phyloP scores from a whole-genome alignment of 2,113 vertebrate species.

The Smithornis capensis region DNA sequence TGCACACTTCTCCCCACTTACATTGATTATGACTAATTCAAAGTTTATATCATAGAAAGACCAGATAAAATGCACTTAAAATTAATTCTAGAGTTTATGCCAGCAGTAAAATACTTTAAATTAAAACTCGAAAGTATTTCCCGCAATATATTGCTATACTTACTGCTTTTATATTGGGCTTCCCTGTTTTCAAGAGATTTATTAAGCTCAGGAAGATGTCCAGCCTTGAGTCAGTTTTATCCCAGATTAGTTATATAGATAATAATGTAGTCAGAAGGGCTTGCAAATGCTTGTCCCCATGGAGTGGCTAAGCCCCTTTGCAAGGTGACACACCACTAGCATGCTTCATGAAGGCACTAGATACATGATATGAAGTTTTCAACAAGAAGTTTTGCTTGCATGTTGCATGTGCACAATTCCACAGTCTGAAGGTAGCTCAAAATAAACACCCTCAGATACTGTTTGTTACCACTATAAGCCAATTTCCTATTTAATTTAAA shows the following conservation, averaged over 20 bases:
- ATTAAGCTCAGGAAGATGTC: background rate
- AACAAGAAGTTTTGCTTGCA: background rate
- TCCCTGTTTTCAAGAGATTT: background rate
- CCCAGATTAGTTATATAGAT: background rate
- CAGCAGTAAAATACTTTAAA: slow-evolving; percentile 10
- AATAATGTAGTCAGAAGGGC: background rate
- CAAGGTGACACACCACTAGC: background rate
- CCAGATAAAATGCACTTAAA: slow-evolving; percentile 7
- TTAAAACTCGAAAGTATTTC: background rate
- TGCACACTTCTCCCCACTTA: background rate
- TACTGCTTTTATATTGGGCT: background rate
- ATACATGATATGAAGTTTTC: background rate
- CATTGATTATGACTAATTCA: slow-evolving; percentile 3
- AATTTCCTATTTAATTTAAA: slow-evolving; percentile 46
- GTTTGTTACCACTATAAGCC: background rate
- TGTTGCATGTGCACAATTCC: background rate
- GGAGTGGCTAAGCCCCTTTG: background rate
- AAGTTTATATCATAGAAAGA: background rate
- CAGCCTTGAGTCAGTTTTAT: background rate
- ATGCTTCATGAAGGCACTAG: background rate
- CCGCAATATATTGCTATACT: background rate
- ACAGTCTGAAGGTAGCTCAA: background rate
- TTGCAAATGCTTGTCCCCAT: rapidly evolving
- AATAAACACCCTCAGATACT: background rate
- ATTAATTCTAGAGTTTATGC: background rate